phyloP scores from a whole-genome alignment of 2,888 invertebrate genomes.

The Brachyopa scutellaris region DNA sequence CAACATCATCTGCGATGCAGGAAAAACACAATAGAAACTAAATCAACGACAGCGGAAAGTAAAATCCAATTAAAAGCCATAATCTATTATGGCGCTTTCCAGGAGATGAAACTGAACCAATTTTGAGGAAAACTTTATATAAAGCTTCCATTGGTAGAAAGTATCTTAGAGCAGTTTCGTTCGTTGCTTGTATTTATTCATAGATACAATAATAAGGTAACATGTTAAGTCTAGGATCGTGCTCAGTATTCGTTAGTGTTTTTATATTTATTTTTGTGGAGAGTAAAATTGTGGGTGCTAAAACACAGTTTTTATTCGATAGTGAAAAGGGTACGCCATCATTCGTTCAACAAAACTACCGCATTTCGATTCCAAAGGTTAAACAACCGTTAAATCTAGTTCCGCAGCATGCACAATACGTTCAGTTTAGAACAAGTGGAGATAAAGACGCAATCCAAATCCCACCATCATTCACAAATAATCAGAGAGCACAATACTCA shows the following conservation, averaged over 20 bases:
- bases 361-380: slow-evolving; percentile 74
- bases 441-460: slow-evolving; percentile 79
- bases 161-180: slow-evolving; percentile 5
- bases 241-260: not conserved
- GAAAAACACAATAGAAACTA: slow-evolving; percentile 18
- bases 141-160: slow-evolving; percentile 23
- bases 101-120: not conserved
- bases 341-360: slow-evolving; percentile 67
- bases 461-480: slow-evolving; percentile 78
- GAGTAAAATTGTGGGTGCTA: not conserved
- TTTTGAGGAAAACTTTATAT: slow-evolving; percentile 48
- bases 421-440: slow-evolving; percentile 76
- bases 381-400: slow-evolving; percentile 74
- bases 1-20: slow-evolving; percentile 31
- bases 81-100: slow-evolving; percentile 26
- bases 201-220: not conserved
- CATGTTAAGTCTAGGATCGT: slow-evolving; percentile 10
- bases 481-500: slow-evolving; percentile 73
- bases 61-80: slow-evolving; percentile 45
- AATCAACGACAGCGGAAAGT: slow-evolving; percentile 41
- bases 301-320: slow-evolving; percentile 9
- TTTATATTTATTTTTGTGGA: not conserved
- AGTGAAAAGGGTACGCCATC: not conserved
- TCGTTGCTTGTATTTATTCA: slow-evolving; percentile 8
- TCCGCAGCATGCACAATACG: slow-evolving; percentile 76